These are phyloP conservation scores for Entosphenus tridentatus DNA, from an alignment of 2,113 vertebrate genomes.

Conservation along the genomic window DNA sequence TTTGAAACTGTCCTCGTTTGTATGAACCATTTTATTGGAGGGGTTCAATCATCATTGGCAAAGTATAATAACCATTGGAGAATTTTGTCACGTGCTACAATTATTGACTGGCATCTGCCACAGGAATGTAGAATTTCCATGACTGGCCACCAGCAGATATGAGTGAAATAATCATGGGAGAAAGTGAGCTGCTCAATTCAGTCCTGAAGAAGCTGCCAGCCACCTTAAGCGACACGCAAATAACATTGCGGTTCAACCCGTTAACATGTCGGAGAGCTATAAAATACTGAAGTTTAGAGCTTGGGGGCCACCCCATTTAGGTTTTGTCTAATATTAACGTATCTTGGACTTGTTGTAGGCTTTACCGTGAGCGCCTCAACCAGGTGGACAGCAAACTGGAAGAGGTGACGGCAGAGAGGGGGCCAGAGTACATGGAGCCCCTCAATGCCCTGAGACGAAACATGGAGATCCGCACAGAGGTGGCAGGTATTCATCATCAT, in stretches of 20 bases:
- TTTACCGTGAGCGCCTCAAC: slow-evolving; percentile 86
- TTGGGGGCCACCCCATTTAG: background rate
- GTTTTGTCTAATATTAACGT: background rate
- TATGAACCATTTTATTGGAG: too few relatives aligned
- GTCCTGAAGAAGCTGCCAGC: background rate
- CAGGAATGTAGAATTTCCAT: too few relatives aligned
- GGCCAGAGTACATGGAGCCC: slow-evolving; percentile 86
- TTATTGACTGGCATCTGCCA: too few relatives aligned
- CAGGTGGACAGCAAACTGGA: slow-evolving; percentile 95
- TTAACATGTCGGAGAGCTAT: background rate
- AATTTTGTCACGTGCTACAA: too few relatives aligned
- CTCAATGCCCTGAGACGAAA: slow-evolving; percentile 90
- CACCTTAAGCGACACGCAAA: background rate
- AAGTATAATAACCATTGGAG: too few relatives aligned
- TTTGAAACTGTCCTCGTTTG: too few relatives aligned
- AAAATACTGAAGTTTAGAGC: background rate
- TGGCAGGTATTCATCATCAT: slow-evolving; percentile 38
- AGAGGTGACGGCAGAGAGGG: slow-evolving; percentile 87
- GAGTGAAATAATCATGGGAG: background rate
- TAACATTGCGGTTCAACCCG: background rate
- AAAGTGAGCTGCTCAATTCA: background rate
- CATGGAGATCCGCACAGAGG: slow-evolving; percentile 97
- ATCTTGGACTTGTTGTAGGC: slow-evolving; percentile 20
- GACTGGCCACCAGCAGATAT: too few relatives aligned
- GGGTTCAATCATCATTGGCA: too few relatives aligned